Percentiles rank a stretch among this genome's conserved stretches.
phyloP scores from a whole-genome alignment of 2,113 vertebrate species.

The Lophura nycthemera region DNA sequence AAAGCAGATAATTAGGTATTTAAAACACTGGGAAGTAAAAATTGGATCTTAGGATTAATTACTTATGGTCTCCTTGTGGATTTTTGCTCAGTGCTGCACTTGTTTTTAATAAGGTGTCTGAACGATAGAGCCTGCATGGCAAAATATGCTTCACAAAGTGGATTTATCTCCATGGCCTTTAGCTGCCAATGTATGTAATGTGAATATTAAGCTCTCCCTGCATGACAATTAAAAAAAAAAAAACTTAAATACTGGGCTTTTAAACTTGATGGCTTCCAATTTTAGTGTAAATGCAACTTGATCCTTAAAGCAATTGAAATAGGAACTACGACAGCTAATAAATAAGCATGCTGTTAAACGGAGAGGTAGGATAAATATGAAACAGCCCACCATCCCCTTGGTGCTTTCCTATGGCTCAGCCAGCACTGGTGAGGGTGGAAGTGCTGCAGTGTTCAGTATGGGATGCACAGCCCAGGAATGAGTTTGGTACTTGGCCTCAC shows the following conservation, averaged over 20 bases:
- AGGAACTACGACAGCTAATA: background rate
- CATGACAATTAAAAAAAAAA: background rate
- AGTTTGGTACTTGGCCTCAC: too few species aligned
- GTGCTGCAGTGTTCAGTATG: background rate
- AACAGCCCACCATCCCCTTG: background rate
- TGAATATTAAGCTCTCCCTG: background rate
- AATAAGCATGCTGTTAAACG: background rate
- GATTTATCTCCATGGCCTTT: background rate
- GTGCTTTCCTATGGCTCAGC: background rate
- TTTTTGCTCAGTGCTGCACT: background rate
- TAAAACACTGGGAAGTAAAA: constrained; percentile 17
- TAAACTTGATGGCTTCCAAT: background rate
- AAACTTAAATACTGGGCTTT: background rate
- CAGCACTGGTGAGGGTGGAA: background rate
- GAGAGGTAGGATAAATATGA: background rate
- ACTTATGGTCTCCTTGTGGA: background rate
- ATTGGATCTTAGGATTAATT: constrained; percentile 5
- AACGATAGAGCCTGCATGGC: background rate
- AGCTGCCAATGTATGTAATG: background rate
- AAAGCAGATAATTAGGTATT: background rate
- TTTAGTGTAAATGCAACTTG: background rate
- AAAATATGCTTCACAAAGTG: background rate
- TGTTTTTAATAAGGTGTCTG: background rate
- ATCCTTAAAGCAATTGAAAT: background rate
- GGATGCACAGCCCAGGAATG: fast-evolving